A percentile compares a stretch with the other conserved stretches of the same genome.
phyloP scores from a whole-genome alignment of 2,797 vertebrate species.

The Siniperca obscura region DNA sequence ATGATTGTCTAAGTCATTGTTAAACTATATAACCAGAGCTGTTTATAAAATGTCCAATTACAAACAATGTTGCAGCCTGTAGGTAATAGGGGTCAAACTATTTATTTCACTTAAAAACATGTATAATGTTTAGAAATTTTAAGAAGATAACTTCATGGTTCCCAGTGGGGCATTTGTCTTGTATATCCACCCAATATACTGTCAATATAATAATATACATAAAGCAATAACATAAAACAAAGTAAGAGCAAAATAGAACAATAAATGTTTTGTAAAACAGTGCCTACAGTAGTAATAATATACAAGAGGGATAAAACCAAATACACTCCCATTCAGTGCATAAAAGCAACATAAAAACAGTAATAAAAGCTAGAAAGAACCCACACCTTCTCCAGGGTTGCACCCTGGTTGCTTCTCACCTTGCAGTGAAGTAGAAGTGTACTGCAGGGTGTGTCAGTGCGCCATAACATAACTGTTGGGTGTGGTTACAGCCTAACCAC shows the following conservation, averaged over 20 bases:
- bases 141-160: not conserved
- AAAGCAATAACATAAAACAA: not conserved
- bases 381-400: not conserved
- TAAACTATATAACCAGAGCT: not conserved
- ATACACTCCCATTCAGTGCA: not conserved
- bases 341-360: slow-evolving; percentile 2
- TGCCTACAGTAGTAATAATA: not conserved
- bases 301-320: not conserved
- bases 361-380: not conserved
- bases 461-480: not conserved
- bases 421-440: not conserved
- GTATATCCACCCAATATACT: not conserved
- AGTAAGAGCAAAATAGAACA: not conserved
- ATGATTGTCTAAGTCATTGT: not conserved
- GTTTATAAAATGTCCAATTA: not conserved
- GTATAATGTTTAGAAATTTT: not conserved
- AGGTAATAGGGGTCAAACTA: not conserved
- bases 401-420: not conserved
- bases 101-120: not conserved
- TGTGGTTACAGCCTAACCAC: too few species aligned
- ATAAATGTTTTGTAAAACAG: not conserved
- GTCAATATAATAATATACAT: not conserved
- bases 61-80: not conserved
- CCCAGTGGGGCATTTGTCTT: not conserved
- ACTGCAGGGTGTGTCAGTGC: too few species aligned